Conservation (phyloP, 2,113 vertebrate genomes). For the Myiagra hebetior region DNA sequence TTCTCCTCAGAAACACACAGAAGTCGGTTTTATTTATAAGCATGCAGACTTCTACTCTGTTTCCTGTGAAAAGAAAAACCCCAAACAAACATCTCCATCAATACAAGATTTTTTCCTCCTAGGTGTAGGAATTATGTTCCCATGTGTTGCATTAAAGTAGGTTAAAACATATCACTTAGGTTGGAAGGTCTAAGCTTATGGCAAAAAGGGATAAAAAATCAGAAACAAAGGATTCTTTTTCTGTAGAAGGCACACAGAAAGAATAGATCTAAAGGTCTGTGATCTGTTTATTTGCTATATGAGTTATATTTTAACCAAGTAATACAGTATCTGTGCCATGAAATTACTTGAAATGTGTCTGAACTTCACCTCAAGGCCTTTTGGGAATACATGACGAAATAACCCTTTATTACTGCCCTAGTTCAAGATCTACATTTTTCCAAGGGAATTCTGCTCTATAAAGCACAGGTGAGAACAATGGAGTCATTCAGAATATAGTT, state of each 20-base stretch:
- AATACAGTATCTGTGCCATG: neutral
- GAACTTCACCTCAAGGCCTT: neutral
- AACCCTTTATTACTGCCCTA: neutral
- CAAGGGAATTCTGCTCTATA: neutral
- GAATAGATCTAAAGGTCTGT: neutral
- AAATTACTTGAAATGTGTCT: neutral
- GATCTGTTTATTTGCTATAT: neutral
- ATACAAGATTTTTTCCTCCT: neutral
- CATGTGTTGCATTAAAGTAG: neutral
- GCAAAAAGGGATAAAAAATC: neutral
- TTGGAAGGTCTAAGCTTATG: neutral
- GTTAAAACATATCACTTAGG: neutral
- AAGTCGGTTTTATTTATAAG: conserved; percentile 48
- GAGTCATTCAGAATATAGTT: neutral
- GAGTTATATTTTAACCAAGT: neutral
- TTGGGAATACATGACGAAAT: neutral
- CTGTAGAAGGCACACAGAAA: neutral
- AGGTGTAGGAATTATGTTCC: neutral
- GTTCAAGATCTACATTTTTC: neutral
- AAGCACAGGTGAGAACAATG: neutral
- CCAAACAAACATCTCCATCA: neutral
- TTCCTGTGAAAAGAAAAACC: neutral
- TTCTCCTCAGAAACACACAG: conserved; percentile 10
- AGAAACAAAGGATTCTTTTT: neutral
- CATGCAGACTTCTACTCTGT: neutral